Conservation (phyloP, 2,888 invertebrate species). For the Eledona agricola region DNA sequence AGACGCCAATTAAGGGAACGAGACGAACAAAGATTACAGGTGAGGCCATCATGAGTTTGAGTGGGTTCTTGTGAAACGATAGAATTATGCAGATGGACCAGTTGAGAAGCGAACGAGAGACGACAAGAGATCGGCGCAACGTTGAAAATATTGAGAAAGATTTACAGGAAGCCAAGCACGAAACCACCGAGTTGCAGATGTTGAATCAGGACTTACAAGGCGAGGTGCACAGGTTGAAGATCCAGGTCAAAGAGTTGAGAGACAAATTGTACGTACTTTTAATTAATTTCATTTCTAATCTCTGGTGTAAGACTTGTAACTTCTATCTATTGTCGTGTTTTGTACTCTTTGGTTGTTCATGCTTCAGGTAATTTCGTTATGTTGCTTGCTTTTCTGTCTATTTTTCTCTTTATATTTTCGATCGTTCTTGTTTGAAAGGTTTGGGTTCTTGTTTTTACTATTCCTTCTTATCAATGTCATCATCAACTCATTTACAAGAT, state of each 20-base stretch:
- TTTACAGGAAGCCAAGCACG: slow-evolving; percentile 67
- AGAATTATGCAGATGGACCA: slow-evolving; percentile 64
- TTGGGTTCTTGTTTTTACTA: too few relatives aligned
- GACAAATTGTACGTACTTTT: slow-evolving; percentile 63
- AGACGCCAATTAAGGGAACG: slow-evolving; percentile 65
- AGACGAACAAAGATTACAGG: slow-evolving; percentile 61
- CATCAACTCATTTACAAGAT: too few relatives aligned
- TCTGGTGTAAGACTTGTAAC: too few relatives aligned
- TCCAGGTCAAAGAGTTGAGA: slow-evolving; percentile 65
- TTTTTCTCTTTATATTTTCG: too few relatives aligned
- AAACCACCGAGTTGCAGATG: slow-evolving; percentile 70
- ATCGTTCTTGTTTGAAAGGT: too few relatives aligned
- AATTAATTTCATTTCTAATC: not conserved
- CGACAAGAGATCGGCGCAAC: slow-evolving; percentile 62
- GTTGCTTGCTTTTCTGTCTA: too few relatives aligned
- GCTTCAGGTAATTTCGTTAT: too few relatives aligned
- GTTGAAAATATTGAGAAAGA: slow-evolving; percentile 68
- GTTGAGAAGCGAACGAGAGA: slow-evolving; percentile 62
- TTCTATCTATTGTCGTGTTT: too few relatives aligned
- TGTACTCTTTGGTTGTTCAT: too few relatives aligned
- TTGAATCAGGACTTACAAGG: slow-evolving; percentile 72
- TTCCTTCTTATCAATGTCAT: too few relatives aligned
- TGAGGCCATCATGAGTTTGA: slow-evolving; percentile 49
- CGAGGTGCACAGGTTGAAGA: slow-evolving; percentile 69
- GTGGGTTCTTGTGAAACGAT: slow-evolving; percentile 2